phyloP scores from a whole-genome alignment of 2,797 vertebrate species.

The Onychomys torridus region DNA sequence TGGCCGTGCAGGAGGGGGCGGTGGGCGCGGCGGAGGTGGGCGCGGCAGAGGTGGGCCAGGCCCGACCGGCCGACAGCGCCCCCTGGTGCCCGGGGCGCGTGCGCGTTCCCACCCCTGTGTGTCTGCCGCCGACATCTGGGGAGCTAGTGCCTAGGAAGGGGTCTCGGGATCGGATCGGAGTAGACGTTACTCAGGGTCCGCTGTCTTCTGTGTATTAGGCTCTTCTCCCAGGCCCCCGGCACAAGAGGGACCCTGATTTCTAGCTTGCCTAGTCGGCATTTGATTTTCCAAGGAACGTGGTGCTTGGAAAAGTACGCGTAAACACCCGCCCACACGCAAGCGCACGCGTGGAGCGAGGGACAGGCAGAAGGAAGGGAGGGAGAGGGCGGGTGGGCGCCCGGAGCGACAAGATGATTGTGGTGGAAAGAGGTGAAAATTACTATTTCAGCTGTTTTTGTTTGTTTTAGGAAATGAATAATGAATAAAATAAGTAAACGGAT shows the following conservation, averaged over 20 bases:
- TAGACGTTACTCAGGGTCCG: background rate
- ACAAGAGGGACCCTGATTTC: background rate
- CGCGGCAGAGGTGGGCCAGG: background rate
- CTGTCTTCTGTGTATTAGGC: background rate
- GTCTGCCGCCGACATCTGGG: background rate
- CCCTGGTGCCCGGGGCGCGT: background rate
- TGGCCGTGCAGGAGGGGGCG: background rate
- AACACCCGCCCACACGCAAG: background rate
- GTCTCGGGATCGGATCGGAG: background rate
- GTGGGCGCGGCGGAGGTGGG: background rate
- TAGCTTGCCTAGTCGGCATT: background rate
- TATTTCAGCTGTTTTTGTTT: background rate
- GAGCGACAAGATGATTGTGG: background rate
- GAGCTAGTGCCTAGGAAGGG: background rate
- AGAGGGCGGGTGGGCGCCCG: background rate
- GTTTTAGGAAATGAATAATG: background rate
- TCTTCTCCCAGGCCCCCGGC: background rate
- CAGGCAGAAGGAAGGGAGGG: background rate
- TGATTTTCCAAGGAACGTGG: background rate
- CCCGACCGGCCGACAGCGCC: background rate
- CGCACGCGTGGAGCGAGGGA: background rate
- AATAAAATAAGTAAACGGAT: background rate
- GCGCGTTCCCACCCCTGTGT: background rate
- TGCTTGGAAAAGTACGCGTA: background rate
- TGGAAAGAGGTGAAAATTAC: background rate